These are phyloP conservation scores for Argentina silus DNA, from an alignment of 2,797 vertebrate species.

Conservation along the genomic window DNA sequence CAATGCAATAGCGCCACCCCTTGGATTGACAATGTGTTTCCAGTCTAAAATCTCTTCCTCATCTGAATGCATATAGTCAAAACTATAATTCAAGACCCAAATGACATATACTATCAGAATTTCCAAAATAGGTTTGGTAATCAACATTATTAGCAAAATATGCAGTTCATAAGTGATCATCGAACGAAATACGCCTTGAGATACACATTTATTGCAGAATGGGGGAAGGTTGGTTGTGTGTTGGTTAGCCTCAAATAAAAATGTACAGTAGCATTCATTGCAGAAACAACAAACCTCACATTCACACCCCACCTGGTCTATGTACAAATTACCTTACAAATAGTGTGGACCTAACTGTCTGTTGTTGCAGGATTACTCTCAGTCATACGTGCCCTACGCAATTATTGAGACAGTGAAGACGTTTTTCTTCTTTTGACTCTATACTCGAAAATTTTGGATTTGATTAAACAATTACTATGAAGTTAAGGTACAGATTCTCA, in stretches of 20 bases:
- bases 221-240: neutral
- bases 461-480: too few relatives aligned
- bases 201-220: neutral
- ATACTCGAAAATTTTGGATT: too few relatives aligned
- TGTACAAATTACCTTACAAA: slow-evolving; percentile 5
- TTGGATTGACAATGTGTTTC: slow-evolving; percentile 34
- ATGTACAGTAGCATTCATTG: neutral
- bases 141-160: too few relatives aligned
- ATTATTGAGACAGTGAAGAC: neutral
- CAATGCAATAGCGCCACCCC: slow-evolving; percentile 60
- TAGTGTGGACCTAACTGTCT: neutral
- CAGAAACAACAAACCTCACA: neutral
- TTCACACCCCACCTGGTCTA: neutral
- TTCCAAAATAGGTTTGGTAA: too few relatives aligned
- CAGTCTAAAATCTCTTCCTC: neutral
- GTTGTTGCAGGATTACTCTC: neutral
- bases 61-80: neutral
- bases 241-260: neutral
- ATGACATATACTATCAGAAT: neutral
- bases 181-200: too few relatives aligned
- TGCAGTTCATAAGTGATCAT: too few relatives aligned
- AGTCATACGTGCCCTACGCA: slow-evolving; percentile 9
- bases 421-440: too few relatives aligned
- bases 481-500: too few relatives aligned
- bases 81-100: neutral